Percentiles rank a stretch among this genome's conserved stretches.
Evolutionary conservation across 2,113 vertebrate species (phyloP).

Genomic region (Nothocercus nigrocapillus): DNA sequence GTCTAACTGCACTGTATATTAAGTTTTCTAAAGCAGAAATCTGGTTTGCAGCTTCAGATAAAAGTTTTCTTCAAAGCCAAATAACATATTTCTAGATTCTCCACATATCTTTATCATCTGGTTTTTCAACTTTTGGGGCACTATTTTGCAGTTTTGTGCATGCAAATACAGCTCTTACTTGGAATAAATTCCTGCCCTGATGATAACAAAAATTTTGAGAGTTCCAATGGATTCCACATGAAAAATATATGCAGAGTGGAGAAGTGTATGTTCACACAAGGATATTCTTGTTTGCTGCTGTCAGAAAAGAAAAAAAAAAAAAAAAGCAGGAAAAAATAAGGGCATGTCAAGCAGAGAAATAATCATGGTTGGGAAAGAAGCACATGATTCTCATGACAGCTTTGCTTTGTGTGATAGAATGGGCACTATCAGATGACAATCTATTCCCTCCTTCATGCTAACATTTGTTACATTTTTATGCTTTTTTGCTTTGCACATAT

Average conservation of each 20-base stretch:
- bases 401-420: constrained; percentile 42
- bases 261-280: neutral
- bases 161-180: neutral
- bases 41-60: neutral
- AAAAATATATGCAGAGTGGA: neutral
- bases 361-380: neutral
- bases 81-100: neutral
- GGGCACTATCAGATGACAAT: neutral
- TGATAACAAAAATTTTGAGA: neutral
- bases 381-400: neutral
- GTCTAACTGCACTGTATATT: neutral
- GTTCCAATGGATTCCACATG: neutral
- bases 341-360: neutral
- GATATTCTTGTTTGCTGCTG: neutral
- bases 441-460: neutral
- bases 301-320: neutral
- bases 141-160: neutral
- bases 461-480: neutral
- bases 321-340: neutral
- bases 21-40: neutral
- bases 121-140: neutral
- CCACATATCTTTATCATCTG: neutral
- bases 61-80: neutral
- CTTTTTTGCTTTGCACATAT: neutral
- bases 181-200: constrained; percentile 5